Base-by-base conservation (phyloP, 2,113 vertebrate genomes). In the Corvus moneduloides region DNA sequence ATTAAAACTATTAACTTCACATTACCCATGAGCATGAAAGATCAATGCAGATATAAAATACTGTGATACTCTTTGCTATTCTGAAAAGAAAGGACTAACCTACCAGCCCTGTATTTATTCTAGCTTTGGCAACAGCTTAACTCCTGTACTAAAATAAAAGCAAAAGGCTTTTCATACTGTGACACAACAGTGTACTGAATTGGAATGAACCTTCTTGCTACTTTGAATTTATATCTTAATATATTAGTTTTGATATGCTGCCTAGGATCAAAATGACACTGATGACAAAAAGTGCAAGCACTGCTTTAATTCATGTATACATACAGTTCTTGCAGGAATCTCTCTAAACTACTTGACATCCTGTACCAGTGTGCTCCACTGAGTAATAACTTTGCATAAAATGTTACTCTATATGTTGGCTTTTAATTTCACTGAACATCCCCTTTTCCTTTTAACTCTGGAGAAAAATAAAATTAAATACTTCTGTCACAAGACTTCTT, bases 401-500 rank as follows among this genome's bases (percentile, higher is more conserved):
- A 90, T 0, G 8, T 79, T 88, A 88, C 59, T 94, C 76, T 35
- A 11, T 77, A 48, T 59, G 51, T 88, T 93, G 90, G 32, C 41
- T 82, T 93, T 97, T 84, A 84, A 96, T 93, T 89, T 93, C 92
- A 92, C 43, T 91, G 73, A 85, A 80, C 30, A 78, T 41, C 59
- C 54, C 51, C 77, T 82, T 78, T 30, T 72, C 67, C 68, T 81
- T 87, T 89, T 35, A 96, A 81, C 2, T 15, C 23, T 26, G 69
- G 24, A 89, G 23, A 78, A 90, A 71, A 84, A 81, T 20, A 72
- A 81, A 90, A 68, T 14, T 19, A 94, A 92, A 80, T 75, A 84
- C 16, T 78, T 86, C 24, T 39, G n/a, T 62, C 66, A 66, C 32
- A 79, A 59, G 56, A 87, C 27, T 84, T 84, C 39, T 71, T 59